Evolutionary conservation across 2,888 invertebrate genomes (phyloP).

Genomic region (Sphaerophoria rueppellii): DNA sequence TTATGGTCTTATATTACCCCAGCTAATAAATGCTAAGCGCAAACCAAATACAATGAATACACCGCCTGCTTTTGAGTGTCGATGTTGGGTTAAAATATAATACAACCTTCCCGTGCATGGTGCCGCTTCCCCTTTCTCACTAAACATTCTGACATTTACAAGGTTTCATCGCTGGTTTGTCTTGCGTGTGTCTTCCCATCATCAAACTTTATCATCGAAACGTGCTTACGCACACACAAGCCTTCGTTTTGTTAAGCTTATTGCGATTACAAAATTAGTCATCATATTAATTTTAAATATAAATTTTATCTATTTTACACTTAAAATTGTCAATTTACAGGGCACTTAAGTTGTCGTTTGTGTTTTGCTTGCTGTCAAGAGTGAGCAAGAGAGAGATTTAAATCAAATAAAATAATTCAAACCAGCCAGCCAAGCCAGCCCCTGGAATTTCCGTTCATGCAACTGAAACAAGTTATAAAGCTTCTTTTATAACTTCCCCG

Average conservation of each 20-base stretch:
- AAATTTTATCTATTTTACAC: neutral
- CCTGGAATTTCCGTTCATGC: neutral
- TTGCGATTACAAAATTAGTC: constrained; percentile 20
- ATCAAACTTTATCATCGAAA: constrained; percentile 3
- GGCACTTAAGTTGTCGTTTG: neutral
- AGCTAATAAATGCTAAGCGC: neutral
- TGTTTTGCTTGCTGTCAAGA: neutral
- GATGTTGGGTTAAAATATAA: neutral
- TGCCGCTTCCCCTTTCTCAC: neutral
- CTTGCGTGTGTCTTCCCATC: neutral
- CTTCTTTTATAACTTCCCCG: neutral
- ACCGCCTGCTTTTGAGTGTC: neutral
- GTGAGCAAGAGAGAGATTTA: neutral
- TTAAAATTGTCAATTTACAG: constrained; percentile 1
- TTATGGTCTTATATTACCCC: constrained; percentile 20
- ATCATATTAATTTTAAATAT: constrained; percentile 3
- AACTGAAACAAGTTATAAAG: neutral
- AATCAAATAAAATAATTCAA: neutral
- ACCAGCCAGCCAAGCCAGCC: neutral
- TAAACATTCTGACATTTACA: constrained; percentile 16
- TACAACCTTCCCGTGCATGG: neutral
- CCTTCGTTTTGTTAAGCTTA: constrained; percentile 1
- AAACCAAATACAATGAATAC: neutral
- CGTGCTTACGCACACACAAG: constrained; percentile 18
- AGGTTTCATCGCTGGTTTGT: constrained; percentile 28